These are phyloP conservation scores for Mythimna lalbum DNA, from an alignment of 2,888 invertebrate species.

Conservation along the genomic window DNA sequence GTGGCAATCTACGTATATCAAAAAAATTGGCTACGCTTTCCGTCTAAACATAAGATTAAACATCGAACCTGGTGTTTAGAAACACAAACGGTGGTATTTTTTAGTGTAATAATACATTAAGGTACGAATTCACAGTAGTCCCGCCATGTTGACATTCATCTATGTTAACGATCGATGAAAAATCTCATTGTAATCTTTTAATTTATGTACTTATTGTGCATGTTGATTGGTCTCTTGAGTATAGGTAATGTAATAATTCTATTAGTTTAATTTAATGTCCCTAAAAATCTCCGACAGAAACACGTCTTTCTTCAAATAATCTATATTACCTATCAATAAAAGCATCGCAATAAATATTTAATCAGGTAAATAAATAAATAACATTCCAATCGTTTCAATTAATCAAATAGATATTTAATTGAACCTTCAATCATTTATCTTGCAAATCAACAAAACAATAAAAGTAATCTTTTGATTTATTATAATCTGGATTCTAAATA, in stretches of 20 bases:
- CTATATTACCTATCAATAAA: not conserved
- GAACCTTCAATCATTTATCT: conserved; percentile 26
- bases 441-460: conserved; percentile 35
- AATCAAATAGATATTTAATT: conserved; percentile 23
- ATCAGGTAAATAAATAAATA: conserved; percentile 35
- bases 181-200: not conserved
- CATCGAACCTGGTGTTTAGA: not conserved
- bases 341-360: conserved; percentile 9
- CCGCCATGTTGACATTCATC: not conserved
- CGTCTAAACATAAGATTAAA: not conserved
- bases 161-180: not conserved
- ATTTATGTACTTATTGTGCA: not conserved
- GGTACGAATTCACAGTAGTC: not conserved
- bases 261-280: not conserved
- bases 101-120: not conserved
- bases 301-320: not conserved
- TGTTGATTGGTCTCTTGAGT: not conserved
- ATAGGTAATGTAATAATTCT: no score
- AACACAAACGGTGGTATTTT: not conserved
- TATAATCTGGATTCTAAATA: conserved; percentile 2
- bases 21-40: conserved; percentile 21
- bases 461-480: conserved; percentile 23
- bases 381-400: conserved; percentile 28
- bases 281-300: not conserved
- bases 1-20: conserved; percentile 13